Conservation (phyloP, 2,797 vertebrate genomes). For the Lacerta agilis region DNA sequence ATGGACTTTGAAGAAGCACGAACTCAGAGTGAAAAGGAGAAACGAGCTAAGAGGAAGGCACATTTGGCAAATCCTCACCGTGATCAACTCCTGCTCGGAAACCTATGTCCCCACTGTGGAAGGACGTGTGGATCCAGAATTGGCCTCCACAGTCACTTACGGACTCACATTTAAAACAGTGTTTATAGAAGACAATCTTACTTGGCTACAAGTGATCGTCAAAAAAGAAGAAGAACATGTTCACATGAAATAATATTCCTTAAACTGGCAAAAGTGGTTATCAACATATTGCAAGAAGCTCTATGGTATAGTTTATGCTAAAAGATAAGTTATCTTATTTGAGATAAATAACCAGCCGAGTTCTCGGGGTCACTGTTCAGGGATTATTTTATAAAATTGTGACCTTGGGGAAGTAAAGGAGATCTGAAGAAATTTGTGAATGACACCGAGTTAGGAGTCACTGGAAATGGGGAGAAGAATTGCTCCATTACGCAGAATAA, state of each 20-base stretch:
- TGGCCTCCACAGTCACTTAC: too few species aligned
- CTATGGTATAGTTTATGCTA: neutral
- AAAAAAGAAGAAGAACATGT: neutral
- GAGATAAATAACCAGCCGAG: neutral
- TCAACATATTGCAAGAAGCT: neutral
- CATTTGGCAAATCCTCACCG: too few species aligned
- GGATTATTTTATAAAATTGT: neutral
- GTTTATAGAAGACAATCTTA: too few species aligned
- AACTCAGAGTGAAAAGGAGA: too few species aligned
- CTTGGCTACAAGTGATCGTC: too few species aligned
- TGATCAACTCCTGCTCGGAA: too few species aligned
- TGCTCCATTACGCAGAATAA: neutral
- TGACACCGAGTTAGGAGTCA: neutral
- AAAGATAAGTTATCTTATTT: neutral
- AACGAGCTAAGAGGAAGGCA: too few species aligned
- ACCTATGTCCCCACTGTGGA: too few species aligned
- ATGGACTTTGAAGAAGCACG: too few species aligned
- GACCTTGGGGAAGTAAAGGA: neutral
- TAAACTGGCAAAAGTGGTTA: neutral
- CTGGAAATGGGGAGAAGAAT: neutral
- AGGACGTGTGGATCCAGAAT: too few species aligned
- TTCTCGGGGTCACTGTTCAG: neutral
- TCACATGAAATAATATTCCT: neutral
- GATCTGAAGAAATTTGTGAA: neutral
- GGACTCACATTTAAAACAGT: too few species aligned